Evolutionary conservation across 2,888 invertebrate species (phyloP), one percentile per base, ranked within the genome.

Genomic region (Anodontia alba): DNA sequence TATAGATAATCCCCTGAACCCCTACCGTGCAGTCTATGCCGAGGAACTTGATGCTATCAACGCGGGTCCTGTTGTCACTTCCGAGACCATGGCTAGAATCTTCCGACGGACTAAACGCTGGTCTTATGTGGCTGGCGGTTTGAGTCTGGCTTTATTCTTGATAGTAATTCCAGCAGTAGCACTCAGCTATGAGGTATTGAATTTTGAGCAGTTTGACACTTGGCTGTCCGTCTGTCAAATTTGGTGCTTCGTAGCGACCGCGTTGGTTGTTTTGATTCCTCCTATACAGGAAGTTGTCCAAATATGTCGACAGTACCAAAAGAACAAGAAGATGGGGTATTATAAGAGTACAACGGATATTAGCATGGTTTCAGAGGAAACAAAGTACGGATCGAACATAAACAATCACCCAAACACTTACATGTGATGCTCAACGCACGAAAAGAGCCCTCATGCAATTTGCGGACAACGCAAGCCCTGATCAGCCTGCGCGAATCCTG

Each of bases 21-120:
- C 91, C 1, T 91, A 89, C 88, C 78, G 80, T 0, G 80, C 87
- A 12, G 33, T 81, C 0, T 90, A 89, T 70, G 76, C 84, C 69
- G 89, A 91, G 51, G 91, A 91, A 68, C 80, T 91, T 5, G 80
- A 86, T 15, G 46, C 77, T 12, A 78, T 83, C 49, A 70, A 57
- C 33, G 75, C 76, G 0, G 83, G 80, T 15, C 69, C 74, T 1
- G 46, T 77, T 17, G 78, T 87, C 10, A 87, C 86, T 3, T 70
- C 85, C 10, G 62, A 57, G 3, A 82, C 80, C 20, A 89, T 89
- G 88, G 81, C 76, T 12, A 76, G 57, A 31, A 82, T 89, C 1
- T 89, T 89, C 70, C 51, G 78, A 31, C 80, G 66, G 36, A 78
- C 87, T 1, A 73, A 81, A 12, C 26, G 66, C 7, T 66, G 83